Base-by-base conservation (phyloP, 2,797 vertebrate species). In the Centroberyx gerrardi region DNA sequence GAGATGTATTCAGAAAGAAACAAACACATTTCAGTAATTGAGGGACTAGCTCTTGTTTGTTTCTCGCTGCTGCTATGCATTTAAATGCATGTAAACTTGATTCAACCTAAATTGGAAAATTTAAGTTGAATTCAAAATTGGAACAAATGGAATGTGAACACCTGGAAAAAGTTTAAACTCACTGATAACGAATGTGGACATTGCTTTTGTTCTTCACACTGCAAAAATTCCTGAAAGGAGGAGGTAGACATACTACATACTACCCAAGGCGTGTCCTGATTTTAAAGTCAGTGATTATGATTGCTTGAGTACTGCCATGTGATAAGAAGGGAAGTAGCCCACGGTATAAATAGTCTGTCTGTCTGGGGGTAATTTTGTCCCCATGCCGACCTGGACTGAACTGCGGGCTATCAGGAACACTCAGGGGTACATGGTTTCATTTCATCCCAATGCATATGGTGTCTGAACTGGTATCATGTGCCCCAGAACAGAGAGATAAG, bases 341-440 rank as follows among this genome's bases (percentile, higher is more conserved):
- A 56, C 0, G 17, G n/a, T 88, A 93, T 87, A 80, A 90, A 91
- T 91, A 91, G 85, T 75, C 55, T 36, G 70, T 82, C 78, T 80
- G 80, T 81, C 75, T 78, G 62, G 53, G n/a, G 72, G 81, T 88
- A 78, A 90, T 81, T 87, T 79, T 84, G 86, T 60, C 62, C 54
- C 62, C 5, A 8, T 58, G 78, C 72, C 90, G 79, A 82, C 86
- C 84, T 17, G 28, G 69, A 71, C 62, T 90, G 85, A 91, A 87
- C 86, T 78, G 80, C 55, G 81, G 82, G 62, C 76, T 80, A 87
- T 81, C 85, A 73, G 42, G 56, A 79, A 86, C 88, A 88, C 88
- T 89, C 76, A 14, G 58, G 46, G 46, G 40, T 72, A 74, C 78
- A 62, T 67, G 72, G 84, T 86, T 87, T 87, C 53, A 87, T 84